Evolutionary conservation across 1,140 invertebrate species (phyloP).

Genomic region (Cyrtorhinus lividipennis): DNA sequence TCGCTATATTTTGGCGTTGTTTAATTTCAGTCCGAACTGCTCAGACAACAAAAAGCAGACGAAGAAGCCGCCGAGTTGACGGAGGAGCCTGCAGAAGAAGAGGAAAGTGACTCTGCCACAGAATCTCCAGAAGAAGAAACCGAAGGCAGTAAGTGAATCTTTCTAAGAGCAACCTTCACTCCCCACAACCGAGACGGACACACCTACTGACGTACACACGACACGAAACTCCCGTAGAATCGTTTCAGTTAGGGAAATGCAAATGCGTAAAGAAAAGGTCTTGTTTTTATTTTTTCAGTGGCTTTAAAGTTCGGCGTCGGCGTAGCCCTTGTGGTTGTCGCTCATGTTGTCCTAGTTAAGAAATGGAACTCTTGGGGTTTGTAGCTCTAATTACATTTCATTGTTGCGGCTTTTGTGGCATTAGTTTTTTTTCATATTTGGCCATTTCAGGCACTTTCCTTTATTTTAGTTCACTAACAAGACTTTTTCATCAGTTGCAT

Average conservation of each 20-base stretch:
- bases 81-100: conserved; percentile 23
- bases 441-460: neutral
- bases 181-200: no score
- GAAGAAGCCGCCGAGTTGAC: conserved; percentile 22
- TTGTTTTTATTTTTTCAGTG: conserved; percentile 45
- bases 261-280: conserved; percentile 20
- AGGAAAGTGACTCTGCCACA: conserved; percentile 30
- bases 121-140: conserved; percentile 26
- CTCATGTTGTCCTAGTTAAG: conserved; percentile 51
- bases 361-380: conserved; percentile 31
- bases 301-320: conserved; percentile 61
- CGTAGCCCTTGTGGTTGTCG: conserved; percentile 55
- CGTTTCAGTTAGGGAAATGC: conserved; percentile 6
- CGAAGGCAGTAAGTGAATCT: conserved; percentile 24
- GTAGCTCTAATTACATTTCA: conserved; percentile 12
- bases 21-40: conserved; percentile 21
- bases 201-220: neutral
- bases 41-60: conserved; percentile 27
- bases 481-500: conserved; percentile 8
- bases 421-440: neutral
- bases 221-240: conserved; percentile 24
- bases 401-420: neutral
- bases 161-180: conserved; percentile 26
- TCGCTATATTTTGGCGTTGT: no score
- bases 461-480: conserved; percentile 8